Evolutionary conservation across 64 coral and sea anemone species (phyloP).

Genomic region (Hydrozoanthus tunicans): DNA sequence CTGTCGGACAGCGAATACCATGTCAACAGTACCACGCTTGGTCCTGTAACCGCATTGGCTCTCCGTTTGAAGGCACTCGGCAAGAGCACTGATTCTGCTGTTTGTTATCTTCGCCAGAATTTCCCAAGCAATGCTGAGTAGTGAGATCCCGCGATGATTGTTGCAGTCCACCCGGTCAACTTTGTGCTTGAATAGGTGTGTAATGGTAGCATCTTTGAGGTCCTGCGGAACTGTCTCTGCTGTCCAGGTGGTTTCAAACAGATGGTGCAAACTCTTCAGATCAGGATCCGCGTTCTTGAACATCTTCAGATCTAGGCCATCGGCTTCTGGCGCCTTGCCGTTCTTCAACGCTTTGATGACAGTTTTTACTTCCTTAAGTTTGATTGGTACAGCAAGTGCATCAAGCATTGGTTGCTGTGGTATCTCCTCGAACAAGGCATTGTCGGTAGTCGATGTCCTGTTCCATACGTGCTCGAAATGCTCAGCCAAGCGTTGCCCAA

Average conservation of each 20-base stretch:
- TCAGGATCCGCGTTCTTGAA: background rate
- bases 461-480: background rate
- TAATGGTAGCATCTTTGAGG: background rate
- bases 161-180: constrained; percentile 16
- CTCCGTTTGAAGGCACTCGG: background rate
- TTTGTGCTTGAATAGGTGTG: constrained; percentile 24
- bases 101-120: no score
- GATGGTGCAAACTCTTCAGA: background rate
- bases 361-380: constrained; percentile 32
- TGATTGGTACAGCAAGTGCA: background rate
- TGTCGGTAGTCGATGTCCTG: background rate
- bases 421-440: constrained; percentile 9
- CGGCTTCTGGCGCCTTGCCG: background rate
- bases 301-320: background rate
- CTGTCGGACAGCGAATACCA: no score
- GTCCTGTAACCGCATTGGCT: constrained; percentile 40
- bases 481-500: constrained; percentile 4
- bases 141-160: background rate
- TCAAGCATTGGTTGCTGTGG: constrained; percentile 34
- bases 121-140: no score
- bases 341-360: constrained; percentile 33
- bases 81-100: no score
- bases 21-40: constrained; percentile 8
- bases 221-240: no score
- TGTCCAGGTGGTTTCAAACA: no score